Base-by-base conservation (phyloP, 2,888 invertebrate genomes). In the Noctua fimbriata region DNA sequence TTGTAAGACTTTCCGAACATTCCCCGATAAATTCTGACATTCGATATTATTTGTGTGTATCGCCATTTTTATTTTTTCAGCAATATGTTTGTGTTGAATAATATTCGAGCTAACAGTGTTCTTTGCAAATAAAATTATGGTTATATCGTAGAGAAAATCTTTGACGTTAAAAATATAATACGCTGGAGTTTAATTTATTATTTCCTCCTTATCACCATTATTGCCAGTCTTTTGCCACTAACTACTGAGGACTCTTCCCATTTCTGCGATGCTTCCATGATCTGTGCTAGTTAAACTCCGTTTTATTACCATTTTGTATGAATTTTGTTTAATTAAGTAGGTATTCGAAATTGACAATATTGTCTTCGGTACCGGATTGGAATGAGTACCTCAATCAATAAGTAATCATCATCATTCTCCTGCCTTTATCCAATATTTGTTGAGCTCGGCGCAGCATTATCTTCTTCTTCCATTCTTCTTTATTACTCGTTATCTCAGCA, bases 1-100 rank as follows among this genome's bases (percentile, higher is more conserved):
- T 86, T 78, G 28, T 86, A 78, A 66, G 79, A 77, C 77, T 86
- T 83, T 70, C 49, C 60, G 36, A 85, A 85, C 52, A 86, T 77
- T 83, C 41, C 28, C 32, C 44, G 21, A 72, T 72, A 79, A n/a
- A 71, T 78, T 83, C 32, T 67, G 79, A 80, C 32, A 83, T 80
- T 80, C 47, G 73, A 83, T 83, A 69, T 67, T 63, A 78, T 77
- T 83, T 66, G 21, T 24, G 21, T 69, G 14, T 14, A 58, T 28
- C 28, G 18, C n/a, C 10, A 49, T 41, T 58, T 81, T 70, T 66
- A 58, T 75, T 69, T 78, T 44, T 16, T 28, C 16, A 52, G 1
- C 14, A 67, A 60, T 58, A 58, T 66, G 7, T 70, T 75, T 60
- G 69, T 60, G 14, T 7, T 69, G 63, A 28, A 72, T 18, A 55